A percentile compares a stretch with the other conserved stretches of the same genome.
These are phyloP conservation scores for Alentia gelatinosa DNA, from an alignment of 2,888 invertebrate species.

Conservation along the genomic window DNA sequence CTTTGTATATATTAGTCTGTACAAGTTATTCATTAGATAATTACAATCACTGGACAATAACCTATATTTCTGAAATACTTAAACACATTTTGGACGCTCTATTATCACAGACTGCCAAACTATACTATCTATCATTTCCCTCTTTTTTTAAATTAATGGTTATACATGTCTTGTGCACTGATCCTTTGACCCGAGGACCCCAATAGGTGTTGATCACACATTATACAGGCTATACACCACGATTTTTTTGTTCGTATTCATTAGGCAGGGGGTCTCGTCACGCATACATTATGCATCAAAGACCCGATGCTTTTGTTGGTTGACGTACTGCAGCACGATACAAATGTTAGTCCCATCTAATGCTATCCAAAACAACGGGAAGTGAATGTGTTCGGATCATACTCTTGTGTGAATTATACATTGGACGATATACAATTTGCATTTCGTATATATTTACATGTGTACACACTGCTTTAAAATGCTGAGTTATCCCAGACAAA, in stretches of 20 bases:
- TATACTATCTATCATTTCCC: constrained; percentile 8
- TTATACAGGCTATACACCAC: neutral
- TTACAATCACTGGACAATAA: neutral
- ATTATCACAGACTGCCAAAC: constrained; percentile 20
- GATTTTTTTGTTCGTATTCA: neutral
- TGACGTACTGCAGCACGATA: neutral
- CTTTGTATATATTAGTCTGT: neutral
- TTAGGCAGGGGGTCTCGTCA: neutral
- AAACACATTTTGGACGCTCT: neutral
- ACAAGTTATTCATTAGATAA: neutral
- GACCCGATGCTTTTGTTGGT: no score
- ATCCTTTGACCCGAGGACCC: neutral
- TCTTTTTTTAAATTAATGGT: neutral
- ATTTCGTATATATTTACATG: constrained; percentile 49
- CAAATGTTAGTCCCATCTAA: neutral
- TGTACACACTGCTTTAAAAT: neutral
- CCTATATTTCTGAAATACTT: neutral
- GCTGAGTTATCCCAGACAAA: neutral
- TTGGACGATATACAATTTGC: neutral
- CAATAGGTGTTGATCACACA: neutral
- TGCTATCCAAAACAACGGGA: neutral
- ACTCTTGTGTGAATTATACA: neutral
- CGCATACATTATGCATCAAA: neutral
- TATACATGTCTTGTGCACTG: neutral
- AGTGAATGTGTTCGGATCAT: neutral